Conservation (phyloP, 2,797 vertebrate genomes). For the Pyrocephalus nanus region DNA sequence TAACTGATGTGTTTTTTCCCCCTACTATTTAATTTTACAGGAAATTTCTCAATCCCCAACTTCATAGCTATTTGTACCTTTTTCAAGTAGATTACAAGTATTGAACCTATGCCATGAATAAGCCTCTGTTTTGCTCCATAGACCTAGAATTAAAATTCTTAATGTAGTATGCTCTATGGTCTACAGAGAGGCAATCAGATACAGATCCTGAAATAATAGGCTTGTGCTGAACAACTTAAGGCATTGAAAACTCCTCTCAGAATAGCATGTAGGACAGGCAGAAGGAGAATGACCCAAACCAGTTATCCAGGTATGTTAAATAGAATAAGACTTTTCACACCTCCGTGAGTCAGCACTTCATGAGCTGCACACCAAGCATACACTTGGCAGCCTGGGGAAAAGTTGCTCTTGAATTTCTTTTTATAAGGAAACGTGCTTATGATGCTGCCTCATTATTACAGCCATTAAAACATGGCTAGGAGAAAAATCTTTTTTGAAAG, state of each 20-base stretch:
- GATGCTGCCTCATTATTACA: background rate
- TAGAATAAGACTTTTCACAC: background rate
- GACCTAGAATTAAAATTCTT: background rate
- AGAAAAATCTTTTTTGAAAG: background rate
- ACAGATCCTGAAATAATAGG: background rate
- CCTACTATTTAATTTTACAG: background rate
- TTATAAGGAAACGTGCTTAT: background rate
- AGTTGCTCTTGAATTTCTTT: background rate
- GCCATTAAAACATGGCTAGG: background rate
- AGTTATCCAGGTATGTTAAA: background rate
- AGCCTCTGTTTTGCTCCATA: background rate
- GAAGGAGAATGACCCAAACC: background rate
- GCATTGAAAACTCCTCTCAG: background rate
- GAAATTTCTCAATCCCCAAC: background rate
- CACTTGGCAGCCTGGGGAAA: background rate
- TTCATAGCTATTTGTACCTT: background rate
- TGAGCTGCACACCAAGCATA: background rate
- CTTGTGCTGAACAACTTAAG: background rate
- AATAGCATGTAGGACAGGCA: background rate
- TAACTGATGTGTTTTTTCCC: fast-evolving
- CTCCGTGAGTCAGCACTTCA: fast-evolving
- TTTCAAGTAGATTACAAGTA: background rate
- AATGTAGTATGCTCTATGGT: background rate
- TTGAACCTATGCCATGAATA: background rate
- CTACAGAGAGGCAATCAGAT: background rate